These are phyloP conservation scores for Crypturellus undulatus DNA, from an alignment of 2,113 vertebrate species.

Conservation along the genomic window DNA sequence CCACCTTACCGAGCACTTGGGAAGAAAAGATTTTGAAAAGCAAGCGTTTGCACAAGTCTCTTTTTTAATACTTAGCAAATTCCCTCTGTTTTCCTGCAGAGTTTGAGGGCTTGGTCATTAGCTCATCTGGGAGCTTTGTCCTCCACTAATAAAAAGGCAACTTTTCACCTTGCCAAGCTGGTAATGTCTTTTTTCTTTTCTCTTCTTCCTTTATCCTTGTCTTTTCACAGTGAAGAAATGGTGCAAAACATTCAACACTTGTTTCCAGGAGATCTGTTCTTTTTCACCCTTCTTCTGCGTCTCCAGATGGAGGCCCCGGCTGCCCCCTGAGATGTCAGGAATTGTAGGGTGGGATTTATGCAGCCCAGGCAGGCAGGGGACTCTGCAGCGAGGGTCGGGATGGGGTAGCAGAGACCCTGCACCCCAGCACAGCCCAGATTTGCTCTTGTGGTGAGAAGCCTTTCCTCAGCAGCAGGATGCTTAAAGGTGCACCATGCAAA, in stretches of 20 bases:
- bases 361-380: conserved; percentile 12
- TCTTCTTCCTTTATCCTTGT: not conserved
- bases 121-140: not conserved
- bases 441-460: not conserved
- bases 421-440: not conserved
- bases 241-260: not conserved
- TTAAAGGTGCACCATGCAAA: not conserved
- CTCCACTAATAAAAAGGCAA: not conserved
- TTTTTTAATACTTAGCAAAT: not conserved
- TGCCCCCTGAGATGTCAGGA: conserved; percentile 34
- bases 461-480: not conserved
- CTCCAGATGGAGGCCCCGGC: not conserved
- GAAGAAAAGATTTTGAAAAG: not conserved
- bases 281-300: conserved; percentile 10
- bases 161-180: not conserved
- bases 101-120: not conserved
- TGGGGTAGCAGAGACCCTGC: conserved; percentile 24
- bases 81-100: not conserved
- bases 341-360: conserved; percentile 49
- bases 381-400: not conserved
- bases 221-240: not conserved
- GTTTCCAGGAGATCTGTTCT: conserved; percentile 47
- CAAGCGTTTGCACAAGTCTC: not conserved
- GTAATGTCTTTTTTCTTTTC: not conserved
- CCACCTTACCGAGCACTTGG: not conserved